These are phyloP conservation scores for Tryphoninae sp. DNA, from an alignment of 2,888 invertebrate species.

Conservation along the genomic window DNA sequence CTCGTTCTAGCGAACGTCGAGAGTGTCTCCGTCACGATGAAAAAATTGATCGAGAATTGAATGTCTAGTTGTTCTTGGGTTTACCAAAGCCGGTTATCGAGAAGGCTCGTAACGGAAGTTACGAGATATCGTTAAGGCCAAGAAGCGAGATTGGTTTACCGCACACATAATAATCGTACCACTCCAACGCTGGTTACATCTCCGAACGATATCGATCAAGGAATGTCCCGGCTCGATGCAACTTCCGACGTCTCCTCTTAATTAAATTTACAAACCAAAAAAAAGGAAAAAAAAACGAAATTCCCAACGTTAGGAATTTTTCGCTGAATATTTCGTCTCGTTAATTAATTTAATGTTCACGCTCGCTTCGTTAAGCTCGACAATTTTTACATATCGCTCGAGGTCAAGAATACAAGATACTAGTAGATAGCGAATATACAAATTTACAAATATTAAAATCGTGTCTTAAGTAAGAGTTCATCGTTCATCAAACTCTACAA, in stretches of 20 bases:
- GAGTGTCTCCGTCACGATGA: not conserved
- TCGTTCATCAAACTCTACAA: constrained; percentile 10
- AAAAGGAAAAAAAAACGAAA: too few relatives aligned
- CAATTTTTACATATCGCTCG: constrained; percentile 7
- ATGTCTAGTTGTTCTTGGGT: constrained; percentile 28
- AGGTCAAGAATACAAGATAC: constrained; percentile 11
- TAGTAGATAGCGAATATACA: not conserved
- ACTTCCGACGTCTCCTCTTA: too few relatives aligned
- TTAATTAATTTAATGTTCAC: not conserved
- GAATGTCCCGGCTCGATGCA: too few relatives aligned
- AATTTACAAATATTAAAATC: constrained; percentile 3
- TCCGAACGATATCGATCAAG: not conserved
- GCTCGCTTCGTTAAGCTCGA: not conserved
- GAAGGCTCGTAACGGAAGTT: constrained; percentile 54
- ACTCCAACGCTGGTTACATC: not conserved
- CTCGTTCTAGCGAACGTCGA: too few relatives aligned
- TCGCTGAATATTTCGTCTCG: not conserved
- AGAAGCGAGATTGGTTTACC: constrained; percentile 2
- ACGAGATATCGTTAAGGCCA: constrained; percentile 48
- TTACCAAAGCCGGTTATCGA: constrained; percentile 48
- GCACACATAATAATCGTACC: not conserved
- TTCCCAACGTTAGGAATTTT: not conserved
- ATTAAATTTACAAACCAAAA: too few relatives aligned
- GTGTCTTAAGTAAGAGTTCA: constrained; percentile 15
- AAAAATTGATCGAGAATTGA: not conserved